Base-by-base conservation (phyloP, 2,113 vertebrate genomes). In the Leptobrachium leishanense region DNA sequence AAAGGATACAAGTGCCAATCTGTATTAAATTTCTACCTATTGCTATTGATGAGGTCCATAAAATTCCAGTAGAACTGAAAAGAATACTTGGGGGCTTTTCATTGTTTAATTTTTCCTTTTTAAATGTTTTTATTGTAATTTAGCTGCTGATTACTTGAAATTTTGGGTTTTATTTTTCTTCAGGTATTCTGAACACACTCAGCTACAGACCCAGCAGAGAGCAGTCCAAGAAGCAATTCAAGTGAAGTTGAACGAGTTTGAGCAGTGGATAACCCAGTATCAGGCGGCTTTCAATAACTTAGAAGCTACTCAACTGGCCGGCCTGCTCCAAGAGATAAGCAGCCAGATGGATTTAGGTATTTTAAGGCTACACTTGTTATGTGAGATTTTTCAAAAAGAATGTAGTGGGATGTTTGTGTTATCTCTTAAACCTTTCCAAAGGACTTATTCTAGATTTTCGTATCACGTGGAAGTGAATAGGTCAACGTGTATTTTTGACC, bases 211-310 rank as follows among this genome's bases (percentile, higher is more conserved):
- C 7, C 93, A 95, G 71, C 96, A 99, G 83, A 91, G 94, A 82
- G 96, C 96, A 1, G 96, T 98, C 68, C 96, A 98, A 84, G 98
- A 99, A 77, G 96, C 97, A 74, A 95, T 99, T 84, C 95, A 97
- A 88, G 93, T 94, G 87, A 99, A 99, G 85, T 89, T 98, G 84
- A 92, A 95, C 2, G 98, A 99, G 82, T 93, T 98, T 86, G 97
- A 99, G 83, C 96, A 98, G 84, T 99, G 95, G 96, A 95, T 98
- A 84, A 95, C 95, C 2, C 98, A 99, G 85, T 99, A 99, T 84
- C 96, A 98, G 85, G 95, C 97, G n/a, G 97, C 97, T 0, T 99
- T 99, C 81, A 92, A 72, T 85, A 98, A 95, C 74, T 89, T 99
- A 85, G 97, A 99, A 85, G 97, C 97, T 77, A 95, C 96, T 0